Evolutionary conservation across 30 jellyfish, hydroid and myxozoan genomes (phyloP).

Genomic region (Cassiopea xamachana): DNA sequence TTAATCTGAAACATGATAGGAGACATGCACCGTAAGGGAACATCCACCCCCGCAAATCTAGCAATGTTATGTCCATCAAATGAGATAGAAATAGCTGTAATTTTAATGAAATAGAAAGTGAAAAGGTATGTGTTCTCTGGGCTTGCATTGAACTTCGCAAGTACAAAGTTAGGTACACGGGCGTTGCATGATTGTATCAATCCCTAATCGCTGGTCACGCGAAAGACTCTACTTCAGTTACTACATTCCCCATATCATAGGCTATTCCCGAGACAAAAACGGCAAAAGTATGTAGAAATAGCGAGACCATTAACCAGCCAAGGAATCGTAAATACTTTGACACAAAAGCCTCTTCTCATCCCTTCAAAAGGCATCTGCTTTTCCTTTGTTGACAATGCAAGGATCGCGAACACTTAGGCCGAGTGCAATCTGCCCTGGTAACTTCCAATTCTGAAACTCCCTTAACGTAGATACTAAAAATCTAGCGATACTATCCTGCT

Average conservation of each 20-base stretch:
- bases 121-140: too few relatives aligned
- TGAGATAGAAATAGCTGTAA: too few relatives aligned
- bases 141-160: too few relatives aligned
- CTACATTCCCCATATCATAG: background rate
- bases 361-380: constrained; percentile 11
- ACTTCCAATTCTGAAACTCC: background rate
- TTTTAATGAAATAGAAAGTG: too few relatives aligned
- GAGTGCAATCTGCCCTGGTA: background rate
- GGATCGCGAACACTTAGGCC: constrained; percentile 18
- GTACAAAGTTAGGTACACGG: too few relatives aligned
- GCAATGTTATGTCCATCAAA: background rate
- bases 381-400: constrained; percentile 9
- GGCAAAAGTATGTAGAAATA: background rate
- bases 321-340: background rate
- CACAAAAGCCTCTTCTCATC: background rate
- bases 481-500: background rate
- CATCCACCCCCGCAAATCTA: background rate
- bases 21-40: background rate
- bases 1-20: background rate
- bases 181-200: background rate
- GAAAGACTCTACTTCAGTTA: background rate
- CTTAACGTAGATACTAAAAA: background rate
- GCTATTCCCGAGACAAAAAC: background rate
- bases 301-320: background rate
- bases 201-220: background rate